Evolutionary conservation across 2,888 invertebrate genomes (phyloP).

Genomic region (Anaspis maculata): DNA sequence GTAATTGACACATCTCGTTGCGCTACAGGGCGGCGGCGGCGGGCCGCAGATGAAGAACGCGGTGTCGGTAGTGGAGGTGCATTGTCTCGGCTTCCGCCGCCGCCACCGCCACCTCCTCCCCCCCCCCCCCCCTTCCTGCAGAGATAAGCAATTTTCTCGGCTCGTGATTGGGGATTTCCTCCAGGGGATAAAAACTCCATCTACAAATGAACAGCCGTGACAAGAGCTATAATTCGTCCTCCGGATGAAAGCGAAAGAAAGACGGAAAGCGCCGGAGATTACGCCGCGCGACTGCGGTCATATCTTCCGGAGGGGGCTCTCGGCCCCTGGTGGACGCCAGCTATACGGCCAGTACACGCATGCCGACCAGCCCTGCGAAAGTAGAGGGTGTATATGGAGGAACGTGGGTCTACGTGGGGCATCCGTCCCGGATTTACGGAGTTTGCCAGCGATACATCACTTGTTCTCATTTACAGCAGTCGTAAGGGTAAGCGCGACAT

Average conservation of each 20-base stretch:
- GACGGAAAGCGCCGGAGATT: slow-evolving; percentile 31
- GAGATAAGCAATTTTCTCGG: slow-evolving; percentile 60
- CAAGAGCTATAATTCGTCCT: slow-evolving; percentile 60
- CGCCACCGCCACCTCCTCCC: slow-evolving; percentile 23
- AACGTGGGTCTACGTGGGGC: no score
- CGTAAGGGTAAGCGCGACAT: slow-evolving; percentile 30
- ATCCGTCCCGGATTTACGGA: slow-evolving; percentile 26
- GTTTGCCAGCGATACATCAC: slow-evolving; percentile 29
- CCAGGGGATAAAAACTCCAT: slow-evolving; percentile 60
- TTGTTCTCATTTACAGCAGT: slow-evolving; percentile 30
- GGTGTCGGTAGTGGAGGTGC: slow-evolving; percentile 23
- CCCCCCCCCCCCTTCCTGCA: slow-evolving; percentile 34
- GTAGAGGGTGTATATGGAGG: no score
- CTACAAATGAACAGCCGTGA: slow-evolving; percentile 65
- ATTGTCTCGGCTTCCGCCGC: slow-evolving; percentile 23
- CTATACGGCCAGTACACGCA: slow-evolving; percentile 7
- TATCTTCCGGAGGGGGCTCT: slow-evolving; percentile 24
- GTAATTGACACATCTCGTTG: slow-evolving; percentile 37
- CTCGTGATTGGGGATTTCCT: slow-evolving; percentile 60
- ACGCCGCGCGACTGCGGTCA: slow-evolving; percentile 25
- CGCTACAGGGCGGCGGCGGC: no score
- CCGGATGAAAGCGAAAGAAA: slow-evolving; percentile 40
- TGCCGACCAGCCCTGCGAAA: slow-evolving; percentile 1
- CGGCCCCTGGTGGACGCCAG: no score
- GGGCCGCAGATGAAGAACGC: slow-evolving; percentile 21